Evolutionary conservation across 2,888 invertebrate genomes (phyloP).

Genomic region (Salpingus planirostris): DNA sequence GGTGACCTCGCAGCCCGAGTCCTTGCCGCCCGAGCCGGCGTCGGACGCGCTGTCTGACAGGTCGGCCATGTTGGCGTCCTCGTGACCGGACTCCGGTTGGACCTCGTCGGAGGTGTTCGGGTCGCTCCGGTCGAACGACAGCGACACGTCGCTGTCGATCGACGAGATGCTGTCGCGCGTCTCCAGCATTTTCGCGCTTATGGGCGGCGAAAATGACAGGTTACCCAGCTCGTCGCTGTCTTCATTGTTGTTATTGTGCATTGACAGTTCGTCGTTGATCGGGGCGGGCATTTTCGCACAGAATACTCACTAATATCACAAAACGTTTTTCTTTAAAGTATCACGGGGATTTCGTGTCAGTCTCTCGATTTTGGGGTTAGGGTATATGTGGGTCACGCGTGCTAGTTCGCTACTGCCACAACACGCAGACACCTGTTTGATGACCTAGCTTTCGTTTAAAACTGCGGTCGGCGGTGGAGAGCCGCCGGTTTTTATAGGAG

Average conservation of each 20-base stretch:
- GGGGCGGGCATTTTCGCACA: slow-evolving; percentile 33
- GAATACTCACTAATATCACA: slow-evolving; percentile 35
- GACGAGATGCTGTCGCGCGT: slow-evolving; percentile 53
- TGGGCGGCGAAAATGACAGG: slow-evolving; percentile 31
- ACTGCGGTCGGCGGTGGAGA: slow-evolving; percentile 20
- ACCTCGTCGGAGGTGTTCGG: slow-evolving; percentile 27
- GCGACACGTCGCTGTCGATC: slow-evolving; percentile 51
- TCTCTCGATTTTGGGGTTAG: slow-evolving; percentile 6
- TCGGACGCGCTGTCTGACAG: slow-evolving; percentile 59
- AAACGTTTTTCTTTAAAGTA: slow-evolving; percentile 22
- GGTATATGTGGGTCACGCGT: slow-evolving; percentile 30
- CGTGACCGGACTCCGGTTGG: slow-evolving; percentile 25
- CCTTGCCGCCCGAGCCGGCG: slow-evolving; percentile 55
- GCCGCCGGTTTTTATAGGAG: slow-evolving; percentile 21
- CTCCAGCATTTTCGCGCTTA: slow-evolving; percentile 47
- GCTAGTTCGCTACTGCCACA: slow-evolving; percentile 38
- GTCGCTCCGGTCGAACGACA: slow-evolving; percentile 47
- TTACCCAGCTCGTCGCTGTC: slow-evolving; percentile 37
- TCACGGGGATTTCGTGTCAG: slow-evolving; percentile 12
- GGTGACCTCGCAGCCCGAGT: slow-evolving; percentile 60
- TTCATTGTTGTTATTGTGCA: slow-evolving; percentile 24
- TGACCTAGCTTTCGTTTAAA: slow-evolving; percentile 39
- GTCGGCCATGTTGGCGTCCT: slow-evolving; percentile 53
- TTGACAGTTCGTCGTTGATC: slow-evolving; percentile 28
- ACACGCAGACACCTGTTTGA: slow-evolving; percentile 35